Conservation (phyloP, 2,888 invertebrate species). For the Nymphalis polychloros region DNA sequence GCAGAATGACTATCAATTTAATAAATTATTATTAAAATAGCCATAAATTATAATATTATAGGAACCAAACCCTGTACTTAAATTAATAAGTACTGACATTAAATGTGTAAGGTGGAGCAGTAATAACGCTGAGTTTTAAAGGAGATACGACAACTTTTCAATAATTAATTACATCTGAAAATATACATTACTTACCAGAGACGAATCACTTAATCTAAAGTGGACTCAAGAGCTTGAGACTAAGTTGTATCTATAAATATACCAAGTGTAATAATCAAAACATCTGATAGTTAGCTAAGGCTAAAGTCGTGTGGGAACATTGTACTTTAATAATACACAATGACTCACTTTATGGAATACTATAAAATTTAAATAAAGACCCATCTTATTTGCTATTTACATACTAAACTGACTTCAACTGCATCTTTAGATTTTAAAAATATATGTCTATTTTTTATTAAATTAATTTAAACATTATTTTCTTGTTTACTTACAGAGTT, state of each 20-base stretch:
- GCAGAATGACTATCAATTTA: no score
- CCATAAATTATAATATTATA: no score
- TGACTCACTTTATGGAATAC: conserved; percentile 26
- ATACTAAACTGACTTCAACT: conserved; percentile 2
- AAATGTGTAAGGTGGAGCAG: background rate
- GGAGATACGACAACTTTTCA: background rate
- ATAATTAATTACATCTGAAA: background rate
- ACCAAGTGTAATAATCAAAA: conserved; percentile 21
- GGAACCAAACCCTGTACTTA: no score
- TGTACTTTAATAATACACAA: conserved; percentile 19
- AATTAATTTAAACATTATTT: no score
- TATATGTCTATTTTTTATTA: no score
- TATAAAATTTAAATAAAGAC: conserved; percentile 26
- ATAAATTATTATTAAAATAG: no score
- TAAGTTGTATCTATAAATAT: conserved; percentile 18
- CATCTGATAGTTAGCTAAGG: conserved; percentile 21
- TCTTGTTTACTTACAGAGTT: no score
- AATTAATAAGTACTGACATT: background rate
- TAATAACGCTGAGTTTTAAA: no score
- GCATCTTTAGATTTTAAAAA: background rate
- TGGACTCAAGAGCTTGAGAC: conserved; percentile 14
- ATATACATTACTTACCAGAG: background rate
- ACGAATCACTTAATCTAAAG: background rate
- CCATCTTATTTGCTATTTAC: background rate
- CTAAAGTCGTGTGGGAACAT: conserved; percentile 31